Evolutionary conservation across 2,797 vertebrate genomes (phyloP), one percentile per base, ranked within the genome.

Genomic region (Benthosema pterotum): DNA sequence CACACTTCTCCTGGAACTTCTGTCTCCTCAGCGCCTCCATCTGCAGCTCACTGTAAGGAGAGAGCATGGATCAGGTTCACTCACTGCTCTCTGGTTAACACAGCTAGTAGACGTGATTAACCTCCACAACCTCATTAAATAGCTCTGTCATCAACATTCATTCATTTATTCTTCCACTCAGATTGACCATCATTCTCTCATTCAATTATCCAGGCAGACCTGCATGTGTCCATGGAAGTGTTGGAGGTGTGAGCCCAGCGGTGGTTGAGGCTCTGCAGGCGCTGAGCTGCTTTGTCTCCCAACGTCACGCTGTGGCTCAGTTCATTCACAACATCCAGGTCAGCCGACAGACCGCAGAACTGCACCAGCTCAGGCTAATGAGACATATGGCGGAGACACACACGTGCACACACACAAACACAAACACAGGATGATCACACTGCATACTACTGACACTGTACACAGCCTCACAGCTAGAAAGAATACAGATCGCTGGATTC

Each of bases 261-360:
- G 6, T 81, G 87, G 88, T 93, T 95, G 71, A 96, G 68, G 5
- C n/a, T 88, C 49, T 94, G 94, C 46, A 97, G 78, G 8, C 87
- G 94, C 68, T 83, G 92, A 0, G 90, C 59, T 0, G 83, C 86
- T 4, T 87, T 65, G 57, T 95, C 94, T 28, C 88, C 89, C 1
- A 95, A 91, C 0, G 92, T 87, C 77, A 95, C 72, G 65, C 77
- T 88, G 82, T 93, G 83, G 85, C 95, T 95, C 62, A 92, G 84
- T 78, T 96, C 94, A 17, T 96, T 96, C 78, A 98, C 82, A n/a
- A 86, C 85, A 57, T 96, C 94, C 75, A 97, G 87, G 67, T 92
- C 92, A 63, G 95, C 91, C 28, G 94, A 92, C 50, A 90, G 74
- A 13, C 90, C 85, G 51, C 90, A 90, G 60, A 93, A 90, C 67